A percentile compares a stretch with the other conserved stretches of the same genome.
phyloP scores from a whole-genome alignment of 1,140 invertebrate species.

The Tetragnatha versicolor region DNA sequence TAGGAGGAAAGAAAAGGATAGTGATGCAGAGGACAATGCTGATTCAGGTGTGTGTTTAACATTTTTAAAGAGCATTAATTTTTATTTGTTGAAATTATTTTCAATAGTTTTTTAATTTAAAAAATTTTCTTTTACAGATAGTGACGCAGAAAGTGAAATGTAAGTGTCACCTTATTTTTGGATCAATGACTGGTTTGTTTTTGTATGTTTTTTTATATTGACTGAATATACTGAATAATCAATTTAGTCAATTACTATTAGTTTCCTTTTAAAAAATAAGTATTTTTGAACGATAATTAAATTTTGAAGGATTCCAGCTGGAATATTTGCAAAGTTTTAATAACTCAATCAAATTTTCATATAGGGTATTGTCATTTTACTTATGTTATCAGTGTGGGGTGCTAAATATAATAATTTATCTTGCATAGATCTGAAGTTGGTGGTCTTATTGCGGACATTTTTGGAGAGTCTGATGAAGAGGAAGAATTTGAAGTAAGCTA shows the following conservation, averaged over 20 bases:
- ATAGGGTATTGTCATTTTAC: too few relatives aligned
- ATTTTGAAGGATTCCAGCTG: background rate
- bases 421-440: conserved; percentile 58
- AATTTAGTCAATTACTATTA: too few relatives aligned
- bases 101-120: background rate
- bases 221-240: too few relatives aligned
- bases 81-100: background rate
- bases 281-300: background rate
- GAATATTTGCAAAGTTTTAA: background rate
- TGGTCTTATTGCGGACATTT: conserved; percentile 66
- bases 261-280: too few relatives aligned
- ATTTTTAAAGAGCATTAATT: background rate
- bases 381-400: too few relatives aligned
- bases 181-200: too few relatives aligned
- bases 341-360: too few relatives aligned
- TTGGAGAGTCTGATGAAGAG: conserved; percentile 67
- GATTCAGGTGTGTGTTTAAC: conserved; percentile 1
- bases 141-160: conserved; percentile 33
- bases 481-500: conserved; percentile 66
- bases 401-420: too few relatives aligned
- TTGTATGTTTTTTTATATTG: too few relatives aligned
- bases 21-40: conserved; percentile 44
- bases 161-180: conserved; percentile 3
- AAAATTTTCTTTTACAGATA: conserved; percentile 1
- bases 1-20: background rate